Percentiles rank a stretch among this genome's conserved stretches.
Conservation (phyloP, 2,888 invertebrate species). For the Noctua fimbriata region DNA sequence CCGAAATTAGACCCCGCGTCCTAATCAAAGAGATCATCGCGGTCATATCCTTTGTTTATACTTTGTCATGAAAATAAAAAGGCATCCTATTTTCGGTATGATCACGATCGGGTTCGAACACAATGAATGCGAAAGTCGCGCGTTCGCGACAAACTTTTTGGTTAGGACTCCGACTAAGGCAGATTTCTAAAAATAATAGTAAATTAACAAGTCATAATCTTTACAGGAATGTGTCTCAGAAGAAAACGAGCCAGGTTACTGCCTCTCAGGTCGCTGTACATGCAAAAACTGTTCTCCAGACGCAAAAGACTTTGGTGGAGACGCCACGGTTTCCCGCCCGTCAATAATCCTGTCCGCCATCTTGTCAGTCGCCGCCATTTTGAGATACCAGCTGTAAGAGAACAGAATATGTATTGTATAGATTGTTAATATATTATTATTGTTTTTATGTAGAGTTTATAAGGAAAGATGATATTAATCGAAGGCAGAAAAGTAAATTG, state of each 20-base stretch:
- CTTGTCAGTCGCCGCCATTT: constrained; percentile 75
- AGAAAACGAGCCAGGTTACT: constrained; percentile 86
- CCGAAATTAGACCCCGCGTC: neutral
- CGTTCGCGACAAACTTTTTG: neutral
- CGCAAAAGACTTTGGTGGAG: constrained; percentile 82
- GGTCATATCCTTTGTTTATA: neutral
- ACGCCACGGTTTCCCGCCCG: constrained; percentile 73
- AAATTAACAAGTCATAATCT: neutral
- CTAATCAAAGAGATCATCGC: neutral
- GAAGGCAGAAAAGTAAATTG: neutral
- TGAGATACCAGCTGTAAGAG: constrained; percentile 75
- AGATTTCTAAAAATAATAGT: neutral
- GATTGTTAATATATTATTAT: constrained; percentile 41
- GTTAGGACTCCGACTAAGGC: neutral
- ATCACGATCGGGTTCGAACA: neutral
- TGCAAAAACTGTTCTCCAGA: constrained; percentile 87
- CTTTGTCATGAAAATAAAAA: neutral
- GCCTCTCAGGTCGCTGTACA: constrained; percentile 84
- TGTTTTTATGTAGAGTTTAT: constrained; percentile 48
- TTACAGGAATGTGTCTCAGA: constrained; percentile 87
- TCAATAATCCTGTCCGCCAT: constrained; percentile 75
- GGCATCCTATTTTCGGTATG: neutral
- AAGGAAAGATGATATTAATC: constrained; percentile 47
- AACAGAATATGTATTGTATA: neutral
- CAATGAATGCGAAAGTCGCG: neutral